A percentile compares a stretch with the other conserved stretches of the same genome.
Evolutionary conservation across 2,888 invertebrate species (phyloP).

Genomic region (Apamea anceps): DNA sequence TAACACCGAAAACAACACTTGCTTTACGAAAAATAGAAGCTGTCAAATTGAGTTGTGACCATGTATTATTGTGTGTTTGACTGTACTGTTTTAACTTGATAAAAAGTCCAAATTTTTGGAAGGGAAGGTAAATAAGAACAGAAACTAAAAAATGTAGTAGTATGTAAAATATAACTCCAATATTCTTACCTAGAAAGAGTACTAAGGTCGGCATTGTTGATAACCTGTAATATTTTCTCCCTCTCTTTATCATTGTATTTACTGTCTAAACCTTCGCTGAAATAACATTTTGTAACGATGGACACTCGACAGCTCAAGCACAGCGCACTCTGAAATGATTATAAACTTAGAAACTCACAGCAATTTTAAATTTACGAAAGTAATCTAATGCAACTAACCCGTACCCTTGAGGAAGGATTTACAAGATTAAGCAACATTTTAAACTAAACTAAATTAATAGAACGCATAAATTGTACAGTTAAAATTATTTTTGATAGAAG

Average conservation of each 20-base stretch:
- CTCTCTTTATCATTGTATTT: conserved; percentile 82
- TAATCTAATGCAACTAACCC: conserved; percentile 29
- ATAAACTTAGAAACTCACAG: not conserved
- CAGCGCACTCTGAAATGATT: conserved; percentile 66
- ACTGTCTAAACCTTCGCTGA: conserved; percentile 73
- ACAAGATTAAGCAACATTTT: conserved; percentile 41
- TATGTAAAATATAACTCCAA: not conserved
- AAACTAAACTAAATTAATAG: not conserved
- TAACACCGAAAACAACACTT: not conserved
- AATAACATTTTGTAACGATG: conserved; percentile 63
- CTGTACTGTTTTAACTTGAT: not conserved
- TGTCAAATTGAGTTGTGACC: not conserved
- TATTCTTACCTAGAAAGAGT: conserved; percentile 77
- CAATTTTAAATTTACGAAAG: not conserved
- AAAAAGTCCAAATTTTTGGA: too few relatives aligned
- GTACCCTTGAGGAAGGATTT: conserved; percentile 35
- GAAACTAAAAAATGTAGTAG: not conserved
- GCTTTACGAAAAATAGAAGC: not conserved
- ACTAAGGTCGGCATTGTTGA: conserved; percentile 79
- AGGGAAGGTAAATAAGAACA: not conserved
- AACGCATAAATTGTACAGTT: not conserved
- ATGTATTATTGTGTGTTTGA: not conserved
- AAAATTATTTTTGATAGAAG: not conserved
- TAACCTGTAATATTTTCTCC: conserved; percentile 81
- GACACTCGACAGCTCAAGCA: conserved; percentile 56